These are phyloP conservation scores for Tor tambroides DNA, from an alignment of 2,113 vertebrate species.

Conservation along the genomic window DNA sequence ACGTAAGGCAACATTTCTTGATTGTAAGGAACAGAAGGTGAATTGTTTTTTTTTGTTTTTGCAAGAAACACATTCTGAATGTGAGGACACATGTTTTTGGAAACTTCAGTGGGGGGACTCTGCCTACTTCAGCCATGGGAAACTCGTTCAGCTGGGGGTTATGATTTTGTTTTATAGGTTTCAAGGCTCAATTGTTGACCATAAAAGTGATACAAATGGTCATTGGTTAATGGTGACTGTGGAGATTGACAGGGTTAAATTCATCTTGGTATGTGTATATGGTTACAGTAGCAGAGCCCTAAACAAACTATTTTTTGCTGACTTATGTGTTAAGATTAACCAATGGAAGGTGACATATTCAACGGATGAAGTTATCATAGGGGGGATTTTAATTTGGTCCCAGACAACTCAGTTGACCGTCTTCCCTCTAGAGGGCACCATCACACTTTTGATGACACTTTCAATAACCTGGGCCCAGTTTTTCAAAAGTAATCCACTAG, in stretches of 20 bases:
- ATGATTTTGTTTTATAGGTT: background rate
- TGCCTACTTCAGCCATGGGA: background rate
- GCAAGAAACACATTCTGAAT: background rate
- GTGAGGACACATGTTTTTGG: background rate
- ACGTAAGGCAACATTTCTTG: background rate
- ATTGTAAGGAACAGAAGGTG: background rate
- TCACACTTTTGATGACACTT: background rate
- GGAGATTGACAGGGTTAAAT: too few relatives aligned
- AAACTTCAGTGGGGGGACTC: slow-evolving; percentile 1
- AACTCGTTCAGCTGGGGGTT: background rate
- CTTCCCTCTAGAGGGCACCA: background rate
- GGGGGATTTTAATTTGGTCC: background rate
- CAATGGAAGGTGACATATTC: background rate
- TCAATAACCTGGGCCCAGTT: background rate
- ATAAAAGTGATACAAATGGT: too few relatives aligned
- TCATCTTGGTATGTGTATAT: too few relatives aligned
- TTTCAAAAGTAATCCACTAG: too few relatives aligned
- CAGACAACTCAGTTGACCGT: background rate
- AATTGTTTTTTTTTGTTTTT: background rate
- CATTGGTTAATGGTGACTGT: too few relatives aligned
- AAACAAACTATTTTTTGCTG: background rate
- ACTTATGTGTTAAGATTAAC: background rate
- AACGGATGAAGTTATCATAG: background rate
- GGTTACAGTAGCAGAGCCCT: too few relatives aligned
- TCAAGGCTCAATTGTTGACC: background rate